Base-by-base conservation (phyloP, 1,140 invertebrate genomes). In the Acromyrmex charruanus region DNA sequence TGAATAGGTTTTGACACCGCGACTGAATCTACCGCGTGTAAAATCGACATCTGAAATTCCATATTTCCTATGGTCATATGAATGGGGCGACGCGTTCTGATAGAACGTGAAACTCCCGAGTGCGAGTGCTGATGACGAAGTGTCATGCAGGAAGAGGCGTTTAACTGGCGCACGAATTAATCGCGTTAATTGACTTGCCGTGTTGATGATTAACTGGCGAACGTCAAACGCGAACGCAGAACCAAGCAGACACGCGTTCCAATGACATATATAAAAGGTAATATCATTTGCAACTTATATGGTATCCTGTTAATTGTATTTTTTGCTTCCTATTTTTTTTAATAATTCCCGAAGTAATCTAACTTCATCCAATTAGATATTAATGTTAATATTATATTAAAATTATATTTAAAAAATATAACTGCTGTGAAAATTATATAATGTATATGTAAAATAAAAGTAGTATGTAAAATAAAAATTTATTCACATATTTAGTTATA, bases 21-120 rank as follows among this genome's bases (percentile, higher is more conserved):
- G 79, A 82, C 79, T 71, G 79, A 74, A 61, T 87, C 79, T 65
- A 21, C 44, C 77, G 21, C 53, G 49, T 55, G 53, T 79, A 85
- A 79, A 79, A 85, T 85, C 74, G 82, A 66, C 82, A 68, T 85
- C 31, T 85, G 61, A 79, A 85, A 66, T 85, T 85, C 61, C 49
- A 79, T 79, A 85, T 79, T 85, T 79, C 39, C 51, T 53, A 14
- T 14, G 14, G 4, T 1, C 28, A 28, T 51, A 39, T 79, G 61
- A 85, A 85, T 80, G n/a, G 18, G n/a, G 7, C 61, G 10, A 58
- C 3, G 65, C 51, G 39, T n/a, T 49, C 14, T 39, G 61, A n/a
- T 61, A 31, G 55, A 12, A 61, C 53, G 39, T n/a, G 53, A 51
- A 61, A 49, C 51, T 58, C 44, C 39, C 14, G 44, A 68, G 25